Evolutionary conservation across 2,888 invertebrate species (phyloP), one percentile per base, ranked within the genome.

Genomic region (Agriopis marginaria): DNA sequence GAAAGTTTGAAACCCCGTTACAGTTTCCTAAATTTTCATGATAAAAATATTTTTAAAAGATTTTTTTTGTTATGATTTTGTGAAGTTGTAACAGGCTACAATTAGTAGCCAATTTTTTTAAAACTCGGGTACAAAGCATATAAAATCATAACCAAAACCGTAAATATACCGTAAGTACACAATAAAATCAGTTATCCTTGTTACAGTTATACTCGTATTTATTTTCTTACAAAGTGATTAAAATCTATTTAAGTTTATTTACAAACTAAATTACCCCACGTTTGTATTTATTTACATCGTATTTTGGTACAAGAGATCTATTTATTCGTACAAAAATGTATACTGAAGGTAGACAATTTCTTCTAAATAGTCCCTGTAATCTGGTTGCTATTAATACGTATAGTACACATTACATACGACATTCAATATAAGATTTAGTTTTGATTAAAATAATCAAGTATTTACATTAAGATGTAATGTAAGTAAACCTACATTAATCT

Each of bases 331-430:
- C 80, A 87, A 88, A 87, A 85, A 76, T 82, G 83, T 85, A 84
- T 82, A 84, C 79, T 74, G 81, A 79, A 86, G 79, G 81, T 85
- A 84, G 82, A 79, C 81, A 74, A 77, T 68, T 75, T 80, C 79
- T 78, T 86, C 83, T 88, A 86, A 86, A 85, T 86, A 89, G 83
- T 90, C 91, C 91, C 92, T 92, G 92, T 92, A 91, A 82, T 88
- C 79, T 80, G 78, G 84, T 86, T 79, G 77, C 79, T 79, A 79
- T 75, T 79, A 78, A 75, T 70, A 78, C 54, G 73, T 77, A 74
- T 66, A 73, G 66, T 65, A 68, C 66, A 68, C 69, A 65, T 68
- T 63, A 68, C 67, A 68, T 69, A 64, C 32, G 60, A 67, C 66
- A 67, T 70, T 68, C 68, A 69, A 49, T 68, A 63, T 59, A 55